Evolutionary conservation across 2,888 invertebrate species (phyloP), one percentile per base, ranked within the genome.

Genomic region (Epinotia brunnichana): DNA sequence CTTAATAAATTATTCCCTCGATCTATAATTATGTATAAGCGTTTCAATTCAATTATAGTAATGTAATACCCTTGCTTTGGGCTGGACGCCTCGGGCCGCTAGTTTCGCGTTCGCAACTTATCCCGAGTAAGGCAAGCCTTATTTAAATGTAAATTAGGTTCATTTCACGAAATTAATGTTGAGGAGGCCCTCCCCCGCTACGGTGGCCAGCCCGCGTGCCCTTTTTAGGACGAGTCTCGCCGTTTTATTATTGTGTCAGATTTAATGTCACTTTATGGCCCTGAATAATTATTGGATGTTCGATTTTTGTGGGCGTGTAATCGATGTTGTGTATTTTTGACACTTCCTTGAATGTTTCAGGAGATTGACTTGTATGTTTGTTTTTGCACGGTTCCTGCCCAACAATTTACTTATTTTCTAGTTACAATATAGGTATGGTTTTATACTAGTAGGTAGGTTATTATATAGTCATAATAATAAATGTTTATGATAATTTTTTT

Each of bases 141-240:
- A 96, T 96, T 96, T 96, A 96, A 96, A 96, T 96, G 96, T 95
- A 96, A 96, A 96, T 96, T 96, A 96, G 96, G 96, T 96, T 96
- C 96, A 96, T 96, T 96, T 96, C 96, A 95, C 95, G 95, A 96
- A 96, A 96, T 96, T 96, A 96, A 96, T 96, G 96, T 95, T 95
- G 93, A 91, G 87, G 90, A 91, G 92, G 85, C 89, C 91, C 94
- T 94, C 94, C 94, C 94, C 94, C 89, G 79, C 82, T 86, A 82
- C 76, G 76, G 88, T 86, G 86, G 80, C 92, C 90, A 89, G 80
- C 73, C 71, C 72, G 66, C 74, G 44, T 67, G 71, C 68, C 77
- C 77, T 63, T 80, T 79, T 78, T 75, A 71, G 79, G 82, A 85
- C 80, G 61, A 67, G 64, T 74, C 73, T 73, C 74, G 69, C 80